Percentiles rank a stretch among this genome's conserved stretches.
phyloP scores from a whole-genome alignment of 92 coral and sea anemone genomes.

The Muricea muricata region DNA sequence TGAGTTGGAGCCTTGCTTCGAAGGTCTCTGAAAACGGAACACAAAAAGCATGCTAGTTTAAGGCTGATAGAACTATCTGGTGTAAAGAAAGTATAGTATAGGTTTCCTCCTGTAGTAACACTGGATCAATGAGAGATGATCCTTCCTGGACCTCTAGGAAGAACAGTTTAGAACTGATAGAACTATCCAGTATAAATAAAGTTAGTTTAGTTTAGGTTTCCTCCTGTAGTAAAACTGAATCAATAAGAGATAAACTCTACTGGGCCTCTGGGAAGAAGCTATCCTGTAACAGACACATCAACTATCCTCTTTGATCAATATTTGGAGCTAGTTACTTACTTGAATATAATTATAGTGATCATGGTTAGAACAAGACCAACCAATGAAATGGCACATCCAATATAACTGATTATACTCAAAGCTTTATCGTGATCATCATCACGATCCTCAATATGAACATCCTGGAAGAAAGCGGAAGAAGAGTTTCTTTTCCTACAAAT shows the following conservation, averaged over 20 bases:
- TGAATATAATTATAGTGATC: constrained; percentile 45
- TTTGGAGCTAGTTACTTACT: constrained; percentile 46
- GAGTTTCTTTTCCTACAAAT: no score
- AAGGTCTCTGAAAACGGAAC: constrained; percentile 48
- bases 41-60: no score
- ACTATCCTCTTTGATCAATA: no score
- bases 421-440: constrained; percentile 23
- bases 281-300: no score
- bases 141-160: no score
- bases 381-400: constrained; percentile 53
- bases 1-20: constrained; percentile 60
- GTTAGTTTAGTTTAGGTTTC: no score
- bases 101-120: no score
- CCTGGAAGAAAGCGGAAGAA: not conserved
- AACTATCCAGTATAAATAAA: no score
- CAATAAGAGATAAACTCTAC: not conserved
- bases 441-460: constrained; percentile 10
- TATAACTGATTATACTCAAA: constrained; percentile 50
- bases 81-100: not conserved
- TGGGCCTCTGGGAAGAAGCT: not conserved
- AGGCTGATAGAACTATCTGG: no score
- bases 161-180: no score
- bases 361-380: constrained; percentile 51
- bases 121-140: no score
- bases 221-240: no score